Evolutionary conservation across 2,113 vertebrate species (phyloP).

Genomic region (Perognathus longimembris): DNA sequence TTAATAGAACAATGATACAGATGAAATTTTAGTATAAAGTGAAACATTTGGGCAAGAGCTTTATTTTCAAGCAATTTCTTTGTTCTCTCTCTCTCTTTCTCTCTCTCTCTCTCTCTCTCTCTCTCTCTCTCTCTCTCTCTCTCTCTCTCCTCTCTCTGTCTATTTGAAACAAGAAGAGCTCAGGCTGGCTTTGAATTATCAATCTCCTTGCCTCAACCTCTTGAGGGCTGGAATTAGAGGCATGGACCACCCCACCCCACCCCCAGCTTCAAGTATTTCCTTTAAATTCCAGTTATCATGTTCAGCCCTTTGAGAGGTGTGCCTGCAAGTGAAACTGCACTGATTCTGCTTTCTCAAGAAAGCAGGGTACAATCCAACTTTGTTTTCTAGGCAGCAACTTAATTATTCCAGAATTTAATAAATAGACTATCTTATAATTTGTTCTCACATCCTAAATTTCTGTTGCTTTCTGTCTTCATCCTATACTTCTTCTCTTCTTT

Average conservation of each 20-base stretch:
- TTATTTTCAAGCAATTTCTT: not conserved
- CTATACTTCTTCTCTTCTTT: not conserved
- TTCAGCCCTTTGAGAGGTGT: not conserved
- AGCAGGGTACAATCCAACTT: not conserved
- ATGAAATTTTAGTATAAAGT: not conserved
- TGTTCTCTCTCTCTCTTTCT: no score
- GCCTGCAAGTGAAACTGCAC: not conserved
- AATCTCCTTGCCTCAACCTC: no score
- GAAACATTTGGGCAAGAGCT: not conserved
- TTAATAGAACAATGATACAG: not conserved
- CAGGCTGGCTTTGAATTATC: no score
- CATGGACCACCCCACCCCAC: no score
- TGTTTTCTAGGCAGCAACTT: not conserved
- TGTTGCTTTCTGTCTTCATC: conserved; percentile 7
- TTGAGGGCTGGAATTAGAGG: no score
- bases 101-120: no score
- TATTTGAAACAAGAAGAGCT: no score
- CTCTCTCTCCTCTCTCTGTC: no score
- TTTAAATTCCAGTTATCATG: not conserved
- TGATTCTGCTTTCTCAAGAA: not conserved
- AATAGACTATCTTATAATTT: not conserved
- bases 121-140: no score
- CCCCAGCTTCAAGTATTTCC: not conserved
- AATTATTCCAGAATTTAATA: not conserved
- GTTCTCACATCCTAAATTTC: not conserved